phyloP scores from a whole-genome alignment of 2,888 invertebrate species.

The Dimorphilus gyrociliatus region DNA sequence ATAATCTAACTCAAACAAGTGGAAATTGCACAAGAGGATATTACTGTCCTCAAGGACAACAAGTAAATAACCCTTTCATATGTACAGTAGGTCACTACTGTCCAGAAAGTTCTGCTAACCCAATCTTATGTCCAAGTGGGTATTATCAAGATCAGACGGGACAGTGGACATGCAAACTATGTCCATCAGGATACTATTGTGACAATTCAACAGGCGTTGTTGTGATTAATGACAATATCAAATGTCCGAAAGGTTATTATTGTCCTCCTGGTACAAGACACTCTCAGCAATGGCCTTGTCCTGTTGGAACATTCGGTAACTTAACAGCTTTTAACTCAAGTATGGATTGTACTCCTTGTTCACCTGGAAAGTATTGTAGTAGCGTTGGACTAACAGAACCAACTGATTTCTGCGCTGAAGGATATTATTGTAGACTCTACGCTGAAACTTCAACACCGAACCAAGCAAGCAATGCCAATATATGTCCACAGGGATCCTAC shows the following conservation, averaged over 20 bases:
- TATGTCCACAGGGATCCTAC: slow-evolving; percentile 30
- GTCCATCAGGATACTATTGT: slow-evolving; percentile 30
- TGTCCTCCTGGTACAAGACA: slow-evolving; percentile 20
- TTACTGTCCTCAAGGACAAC: slow-evolving; percentile 27
- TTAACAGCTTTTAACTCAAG: slow-evolving; percentile 17
- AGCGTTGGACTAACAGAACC: slow-evolving; percentile 20
- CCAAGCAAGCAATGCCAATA: slow-evolving; percentile 23
- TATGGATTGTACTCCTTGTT: slow-evolving; percentile 21
- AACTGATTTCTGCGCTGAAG: slow-evolving; percentile 22
- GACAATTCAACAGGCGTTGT: slow-evolving; percentile 26
- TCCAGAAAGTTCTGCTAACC: slow-evolving; percentile 17
- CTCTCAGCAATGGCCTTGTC: slow-evolving; percentile 18
- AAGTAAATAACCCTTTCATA: slow-evolving; percentile 13
- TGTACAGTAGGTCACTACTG: slow-evolving; percentile 29
- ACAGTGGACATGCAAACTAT: slow-evolving; percentile 20
- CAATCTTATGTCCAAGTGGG: slow-evolving; percentile 28
- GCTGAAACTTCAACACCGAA: slow-evolving; percentile 23
- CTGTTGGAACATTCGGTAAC: slow-evolving; percentile 21
- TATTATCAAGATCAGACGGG: slow-evolving; percentile 23
- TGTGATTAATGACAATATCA: slow-evolving; percentile 19
- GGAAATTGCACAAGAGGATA: slow-evolving; percentile 27
- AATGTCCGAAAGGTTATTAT: slow-evolving; percentile 27
- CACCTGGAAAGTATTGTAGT: slow-evolving; percentile 26
- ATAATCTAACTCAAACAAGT: slow-evolving; percentile 20
- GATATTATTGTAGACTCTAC: slow-evolving; percentile 24